Evolutionary conservation across 1,140 invertebrate genomes (phyloP).

Genomic region (Drosophila santomea): DNA sequence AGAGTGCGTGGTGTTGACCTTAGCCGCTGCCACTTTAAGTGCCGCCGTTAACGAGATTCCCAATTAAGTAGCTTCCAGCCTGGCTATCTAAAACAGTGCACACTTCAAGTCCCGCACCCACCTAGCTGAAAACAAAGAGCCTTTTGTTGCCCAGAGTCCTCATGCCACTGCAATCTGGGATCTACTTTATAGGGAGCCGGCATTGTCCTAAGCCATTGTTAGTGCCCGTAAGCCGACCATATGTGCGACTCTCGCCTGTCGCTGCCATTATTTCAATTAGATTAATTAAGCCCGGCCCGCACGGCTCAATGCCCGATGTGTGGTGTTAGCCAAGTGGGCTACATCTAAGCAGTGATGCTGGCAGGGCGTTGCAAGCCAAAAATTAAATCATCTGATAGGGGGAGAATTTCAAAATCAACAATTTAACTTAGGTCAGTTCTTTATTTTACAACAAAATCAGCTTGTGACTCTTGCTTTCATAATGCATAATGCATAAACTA

Average conservation of each 20-base stretch:
- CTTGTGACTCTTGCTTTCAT: too few species aligned
- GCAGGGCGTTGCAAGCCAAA: conserved; percentile 3
- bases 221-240: conserved; percentile 18
- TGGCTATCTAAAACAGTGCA: conserved; percentile 12
- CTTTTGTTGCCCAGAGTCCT: conserved; percentile 27
- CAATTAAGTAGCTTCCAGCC: conserved; percentile 32
- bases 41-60: conserved; percentile 16
- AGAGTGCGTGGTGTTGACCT: conserved; percentile 4
- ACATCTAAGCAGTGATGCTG: conserved; percentile 3
- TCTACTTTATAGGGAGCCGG: conserved; percentile 17
- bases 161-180: conserved; percentile 20
- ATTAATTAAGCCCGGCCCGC: conserved; percentile 47
- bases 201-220: conserved; percentile 51
- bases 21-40: conserved; percentile 15
- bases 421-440: too few species aligned
- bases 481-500: too few species aligned
- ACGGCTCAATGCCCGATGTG: conserved; percentile 2
- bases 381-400: not conserved
- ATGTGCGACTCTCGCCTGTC: conserved; percentile 34
- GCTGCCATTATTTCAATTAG: conserved; percentile 50
- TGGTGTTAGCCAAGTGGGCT: not conserved
- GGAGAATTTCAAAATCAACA: too few species aligned
- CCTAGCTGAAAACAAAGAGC: conserved; percentile 22
- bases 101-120: conserved; percentile 12
- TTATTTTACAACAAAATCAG: too few species aligned